Percentiles rank a stretch among this genome's conserved stretches.
These are phyloP conservation scores for Climacteris rufus DNA, from an alignment of 2,113 vertebrate genomes.

Conservation along the genomic window DNA sequence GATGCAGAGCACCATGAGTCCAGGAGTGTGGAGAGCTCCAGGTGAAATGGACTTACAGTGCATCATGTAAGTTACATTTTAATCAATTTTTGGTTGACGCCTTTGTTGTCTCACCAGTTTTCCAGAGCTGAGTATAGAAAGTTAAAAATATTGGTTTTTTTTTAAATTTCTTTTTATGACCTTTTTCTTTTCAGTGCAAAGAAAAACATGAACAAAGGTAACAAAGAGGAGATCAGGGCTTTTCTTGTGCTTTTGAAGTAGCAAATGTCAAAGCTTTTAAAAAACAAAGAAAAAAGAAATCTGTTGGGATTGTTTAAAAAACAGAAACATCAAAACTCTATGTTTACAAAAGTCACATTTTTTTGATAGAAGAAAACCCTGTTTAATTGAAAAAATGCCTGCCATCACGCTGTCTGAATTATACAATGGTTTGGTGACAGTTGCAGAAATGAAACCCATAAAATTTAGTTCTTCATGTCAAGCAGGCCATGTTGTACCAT, in stretches of 20 bases:
- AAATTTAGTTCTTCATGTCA: background rate
- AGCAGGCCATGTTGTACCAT: background rate
- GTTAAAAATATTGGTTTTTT: background rate
- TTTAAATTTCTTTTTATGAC: background rate
- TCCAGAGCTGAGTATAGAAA: background rate
- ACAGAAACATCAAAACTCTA: background rate
- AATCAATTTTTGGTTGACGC: background rate
- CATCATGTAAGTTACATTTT: background rate
- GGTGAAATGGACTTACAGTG: background rate
- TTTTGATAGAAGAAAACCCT: background rate
- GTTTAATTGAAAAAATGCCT: slow-evolving; percentile 28
- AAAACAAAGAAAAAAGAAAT: background rate
- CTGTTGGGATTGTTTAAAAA: background rate
- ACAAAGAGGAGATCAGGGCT: background rate
- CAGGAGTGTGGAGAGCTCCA: background rate
- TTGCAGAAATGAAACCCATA: slow-evolving; percentile 8
- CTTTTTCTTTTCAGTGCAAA: background rate
- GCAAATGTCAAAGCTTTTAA: background rate
- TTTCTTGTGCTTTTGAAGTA: background rate
- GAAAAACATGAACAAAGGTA: background rate
- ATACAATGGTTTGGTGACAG: background rate
- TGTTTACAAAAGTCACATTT: slow-evolving; percentile 21
- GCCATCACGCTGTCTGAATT: background rate
- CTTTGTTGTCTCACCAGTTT: background rate
- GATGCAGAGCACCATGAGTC: background rate